Evolutionary conservation across 2,113 vertebrate species (phyloP).

Genomic region (Antigone vipio): DNA sequence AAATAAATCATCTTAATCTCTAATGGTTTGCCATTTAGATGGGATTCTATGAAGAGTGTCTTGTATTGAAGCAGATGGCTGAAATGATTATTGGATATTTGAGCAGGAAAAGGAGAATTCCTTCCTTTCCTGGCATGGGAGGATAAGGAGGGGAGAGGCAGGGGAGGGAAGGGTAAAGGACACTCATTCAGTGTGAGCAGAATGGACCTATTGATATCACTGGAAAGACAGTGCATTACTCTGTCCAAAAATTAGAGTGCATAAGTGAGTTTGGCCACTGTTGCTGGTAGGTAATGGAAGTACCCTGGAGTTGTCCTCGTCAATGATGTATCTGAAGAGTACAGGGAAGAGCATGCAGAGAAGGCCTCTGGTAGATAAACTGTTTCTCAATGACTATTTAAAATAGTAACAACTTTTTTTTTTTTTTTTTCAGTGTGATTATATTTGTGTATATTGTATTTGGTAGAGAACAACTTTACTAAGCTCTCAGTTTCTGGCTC

Average conservation of each 20-base stretch:
- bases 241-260: background rate
- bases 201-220: conserved; percentile 16
- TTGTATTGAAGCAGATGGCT: conserved; percentile 39
- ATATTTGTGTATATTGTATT: background rate
- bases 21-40: conserved; percentile 41
- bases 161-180: background rate
- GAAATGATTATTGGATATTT: conserved; percentile 51
- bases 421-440: background rate
- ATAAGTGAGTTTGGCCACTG: background rate
- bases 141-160: background rate
- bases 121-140: conserved; percentile 51
- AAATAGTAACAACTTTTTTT: background rate
- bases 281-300: background rate
- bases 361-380: background rate
- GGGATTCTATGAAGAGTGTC: conserved; percentile 46
- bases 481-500: background rate
- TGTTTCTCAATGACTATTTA: background rate
- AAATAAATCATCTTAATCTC: conserved; percentile 68
- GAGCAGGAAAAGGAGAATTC: conserved; percentile 48
- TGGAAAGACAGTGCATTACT: background rate
- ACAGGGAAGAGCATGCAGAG: background rate
- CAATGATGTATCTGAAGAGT: background rate
- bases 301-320: background rate
- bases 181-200: background rate
- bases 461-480: background rate